These are phyloP conservation scores for Cottoperca gobio DNA, from an alignment of 2,797 vertebrate genomes.

Conservation along the genomic window DNA sequence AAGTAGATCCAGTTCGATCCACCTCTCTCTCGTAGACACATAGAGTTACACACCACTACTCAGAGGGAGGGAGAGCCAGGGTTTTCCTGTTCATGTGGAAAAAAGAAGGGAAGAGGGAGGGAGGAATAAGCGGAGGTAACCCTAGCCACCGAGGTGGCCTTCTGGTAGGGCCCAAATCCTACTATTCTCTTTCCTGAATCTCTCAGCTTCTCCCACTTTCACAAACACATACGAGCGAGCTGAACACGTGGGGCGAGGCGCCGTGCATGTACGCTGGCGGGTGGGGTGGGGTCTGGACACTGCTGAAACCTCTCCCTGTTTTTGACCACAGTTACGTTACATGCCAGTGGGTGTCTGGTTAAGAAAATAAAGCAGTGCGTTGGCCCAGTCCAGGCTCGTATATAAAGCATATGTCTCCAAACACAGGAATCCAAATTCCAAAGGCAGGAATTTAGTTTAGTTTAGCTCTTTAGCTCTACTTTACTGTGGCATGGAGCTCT, in stretches of 20 bases:
- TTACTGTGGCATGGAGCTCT: conserved; percentile 40
- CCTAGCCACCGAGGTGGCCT: conserved; percentile 79
- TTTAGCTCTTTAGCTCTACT: conserved; percentile 47
- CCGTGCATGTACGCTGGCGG: conserved; percentile 1
- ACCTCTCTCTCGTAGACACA: conserved; percentile 56
- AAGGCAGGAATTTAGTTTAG: conserved; percentile 59
- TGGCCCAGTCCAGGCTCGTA: conserved; percentile 52
- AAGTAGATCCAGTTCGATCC: conserved; percentile 54
- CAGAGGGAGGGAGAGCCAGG: conserved; percentile 68
- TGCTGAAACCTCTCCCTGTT: conserved; percentile 48
- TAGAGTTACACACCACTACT: conserved; percentile 51
- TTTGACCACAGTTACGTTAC: conserved; percentile 64
- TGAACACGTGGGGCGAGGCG: conserved; percentile 43
- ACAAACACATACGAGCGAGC: conserved; percentile 13
- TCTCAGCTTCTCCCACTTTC: conserved; percentile 44
- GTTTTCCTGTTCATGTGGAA: conserved; percentile 76
- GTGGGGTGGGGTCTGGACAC: conserved; percentile 50
- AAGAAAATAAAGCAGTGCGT: conserved; percentile 71
- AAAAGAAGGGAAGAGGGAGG: conserved; percentile 55
- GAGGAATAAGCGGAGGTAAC: conserved; percentile 79
- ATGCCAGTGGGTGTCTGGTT: conserved; percentile 64
- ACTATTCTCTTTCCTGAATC: conserved; percentile 59
- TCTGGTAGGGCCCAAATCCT: conserved; percentile 65
- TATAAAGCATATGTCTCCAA: conserved; percentile 72
- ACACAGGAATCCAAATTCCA: conserved; percentile 63